phyloP scores from a whole-genome alignment of 2,888 invertebrate genomes.

The Epicampocera succincta region DNA sequence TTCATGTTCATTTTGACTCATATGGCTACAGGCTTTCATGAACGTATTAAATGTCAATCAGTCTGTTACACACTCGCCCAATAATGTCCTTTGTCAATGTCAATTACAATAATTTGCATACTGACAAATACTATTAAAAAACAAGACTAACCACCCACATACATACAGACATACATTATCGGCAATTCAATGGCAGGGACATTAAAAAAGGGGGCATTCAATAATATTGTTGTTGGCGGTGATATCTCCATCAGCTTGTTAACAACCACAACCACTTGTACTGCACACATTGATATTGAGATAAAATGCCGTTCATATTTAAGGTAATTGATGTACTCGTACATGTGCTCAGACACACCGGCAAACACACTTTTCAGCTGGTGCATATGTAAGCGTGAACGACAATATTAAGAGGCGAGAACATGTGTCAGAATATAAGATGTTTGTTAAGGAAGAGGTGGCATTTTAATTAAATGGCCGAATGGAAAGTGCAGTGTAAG shows the following conservation, averaged over 20 bases:
- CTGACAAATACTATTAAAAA: slow-evolving; percentile 22
- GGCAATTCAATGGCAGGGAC: not conserved
- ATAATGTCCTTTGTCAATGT: slow-evolving; percentile 63
- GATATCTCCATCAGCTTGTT: slow-evolving; percentile 3
- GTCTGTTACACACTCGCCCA: slow-evolving; percentile 14
- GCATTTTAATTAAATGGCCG: no score
- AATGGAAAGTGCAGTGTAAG: no score
- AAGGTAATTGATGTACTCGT: slow-evolving; percentile 38
- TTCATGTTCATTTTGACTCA: not conserved
- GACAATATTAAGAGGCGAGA: not conserved
- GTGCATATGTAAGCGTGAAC: not conserved
- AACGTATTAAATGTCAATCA: slow-evolving; percentile 18
- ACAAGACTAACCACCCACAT: no score
- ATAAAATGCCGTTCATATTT: slow-evolving; percentile 39
- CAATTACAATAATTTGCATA: slow-evolving; percentile 50
- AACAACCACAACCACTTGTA: slow-evolving; percentile 3
- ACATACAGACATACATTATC: not conserved
- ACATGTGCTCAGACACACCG: slow-evolving; percentile 16
- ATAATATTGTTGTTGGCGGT: not conserved
- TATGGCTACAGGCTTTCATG: not conserved
- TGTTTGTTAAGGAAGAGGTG: no score
- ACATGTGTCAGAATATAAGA: not conserved
- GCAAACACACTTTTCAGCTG: no score
- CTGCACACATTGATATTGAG: slow-evolving; percentile 10
- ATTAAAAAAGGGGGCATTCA: not conserved